Evolutionary conservation across 1,140 invertebrate species (phyloP), one percentile per base, ranked within the genome.

Genomic region (Scaptodrosophila lebanonensis): DNA sequence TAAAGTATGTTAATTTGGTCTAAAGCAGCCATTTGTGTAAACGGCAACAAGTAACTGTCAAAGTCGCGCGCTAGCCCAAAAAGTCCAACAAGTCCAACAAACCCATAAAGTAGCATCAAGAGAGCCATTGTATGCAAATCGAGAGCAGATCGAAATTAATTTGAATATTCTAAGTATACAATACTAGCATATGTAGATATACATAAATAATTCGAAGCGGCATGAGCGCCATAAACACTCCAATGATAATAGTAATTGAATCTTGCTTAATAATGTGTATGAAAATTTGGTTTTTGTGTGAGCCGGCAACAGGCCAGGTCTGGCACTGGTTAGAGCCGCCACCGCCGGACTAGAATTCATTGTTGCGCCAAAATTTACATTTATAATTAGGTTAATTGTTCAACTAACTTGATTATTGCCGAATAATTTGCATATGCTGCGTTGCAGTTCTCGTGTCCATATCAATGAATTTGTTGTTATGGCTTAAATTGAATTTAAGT

Each of bases 381-480:
- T 65, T 73, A 69, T 77, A 77, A 77, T 77, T 79, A 79, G 68
- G 73, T 77, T 77, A 77, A 73, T 77, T 79, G 75, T 77, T 59
- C 52, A 65, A 65, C 73, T 68, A 58, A 77, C 64, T 79, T 77
- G 65, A 79, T 77, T 77, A 79, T 73, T 54, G 57, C 64, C 40
- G 49, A 52, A 56, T 38, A 73, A 79, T 79, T 77, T 77, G 73
- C 68, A 77, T 77, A 79, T 51, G 43, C 54, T 60, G 8, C 3
- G 22, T 3, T 8, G 51, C 50, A 71, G 54, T 53, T 50, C 62
- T 51, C 42, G 79, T n/a, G n/a, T n/a, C n/a, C n/a, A n/a, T n/a
- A n/a, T n/a, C n/a, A n/a, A n/a, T n/a, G n/a, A n/a, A n/a, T n/a
- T n/a, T n/a, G n/a, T n/a, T n/a, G 72, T 72, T 77, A 77, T 79